Evolutionary conservation across 2,888 invertebrate species (phyloP).

Genomic region (Erebia ligea): DNA sequence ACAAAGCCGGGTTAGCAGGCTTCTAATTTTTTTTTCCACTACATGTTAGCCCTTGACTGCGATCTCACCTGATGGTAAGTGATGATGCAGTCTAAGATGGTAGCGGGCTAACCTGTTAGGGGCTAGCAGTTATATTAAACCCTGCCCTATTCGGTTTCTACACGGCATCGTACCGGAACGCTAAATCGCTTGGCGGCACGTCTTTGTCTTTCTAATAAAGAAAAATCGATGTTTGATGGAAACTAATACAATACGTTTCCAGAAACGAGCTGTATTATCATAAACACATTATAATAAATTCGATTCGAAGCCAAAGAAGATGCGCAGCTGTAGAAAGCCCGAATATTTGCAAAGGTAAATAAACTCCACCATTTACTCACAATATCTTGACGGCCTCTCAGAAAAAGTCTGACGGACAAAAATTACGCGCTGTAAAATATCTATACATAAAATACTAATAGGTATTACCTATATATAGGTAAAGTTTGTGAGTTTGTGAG

Average conservation of each 20-base stretch:
- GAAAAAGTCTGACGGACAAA: too few relatives aligned
- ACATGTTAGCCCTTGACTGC: background rate
- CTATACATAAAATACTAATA: too few relatives aligned
- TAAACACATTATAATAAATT: constrained; percentile 35
- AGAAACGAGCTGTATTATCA: constrained; percentile 30
- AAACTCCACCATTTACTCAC: constrained; percentile 9
- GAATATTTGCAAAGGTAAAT: constrained; percentile 33
- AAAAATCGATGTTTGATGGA: too few relatives aligned
- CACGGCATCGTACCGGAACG: too few relatives aligned
- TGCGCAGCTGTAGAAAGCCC: constrained; percentile 30
- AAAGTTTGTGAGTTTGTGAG: too few relatives aligned
- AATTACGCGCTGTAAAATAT: too few relatives aligned
- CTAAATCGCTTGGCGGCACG: too few relatives aligned
- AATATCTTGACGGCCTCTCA: background rate
- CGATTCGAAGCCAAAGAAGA: constrained; percentile 28
- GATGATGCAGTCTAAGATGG: background rate
- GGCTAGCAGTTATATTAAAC: too few relatives aligned
- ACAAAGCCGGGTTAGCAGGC: too few relatives aligned
- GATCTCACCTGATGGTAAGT: background rate
- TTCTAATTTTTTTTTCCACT: background rate
- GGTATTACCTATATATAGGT: too few relatives aligned
- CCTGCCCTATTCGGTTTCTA: too few relatives aligned
- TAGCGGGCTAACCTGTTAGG: background rate
- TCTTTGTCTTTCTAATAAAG: too few relatives aligned
- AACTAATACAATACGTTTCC: background rate